These are phyloP conservation scores for Clinocottus analis DNA, from an alignment of 2,113 vertebrate species.

Conservation along the genomic window DNA sequence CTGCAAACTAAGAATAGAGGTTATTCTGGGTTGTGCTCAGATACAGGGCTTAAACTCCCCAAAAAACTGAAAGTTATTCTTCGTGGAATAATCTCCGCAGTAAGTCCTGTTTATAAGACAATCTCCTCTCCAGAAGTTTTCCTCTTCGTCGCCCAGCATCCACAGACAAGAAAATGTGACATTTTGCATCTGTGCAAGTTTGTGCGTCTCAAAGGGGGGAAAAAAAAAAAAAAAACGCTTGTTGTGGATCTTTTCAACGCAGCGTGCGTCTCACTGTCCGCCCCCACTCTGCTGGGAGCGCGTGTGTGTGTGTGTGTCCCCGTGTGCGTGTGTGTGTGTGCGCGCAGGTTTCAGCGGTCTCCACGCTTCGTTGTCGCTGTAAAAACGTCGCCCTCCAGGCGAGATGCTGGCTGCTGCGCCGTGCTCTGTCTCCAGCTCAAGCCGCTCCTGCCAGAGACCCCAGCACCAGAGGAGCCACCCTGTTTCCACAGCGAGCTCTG, in stretches of 20 bases:
- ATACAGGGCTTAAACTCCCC: slow-evolving; percentile 48
- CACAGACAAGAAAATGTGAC: slow-evolving; percentile 16
- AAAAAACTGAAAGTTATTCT: slow-evolving; percentile 58
- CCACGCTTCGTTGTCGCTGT: slow-evolving; percentile 52
- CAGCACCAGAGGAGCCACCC: slow-evolving; percentile 59
- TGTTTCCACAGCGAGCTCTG: slow-evolving; percentile 48
- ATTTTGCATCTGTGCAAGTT: slow-evolving; percentile 39
- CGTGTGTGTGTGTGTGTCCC: slow-evolving; percentile 27
- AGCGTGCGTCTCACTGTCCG: slow-evolving; percentile 29
- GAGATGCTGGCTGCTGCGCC: slow-evolving; percentile 44
- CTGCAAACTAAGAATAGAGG: slow-evolving; percentile 50
- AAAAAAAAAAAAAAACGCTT: slow-evolving; percentile 3
- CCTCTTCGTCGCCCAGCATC: slow-evolving; percentile 47
- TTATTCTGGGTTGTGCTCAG: slow-evolving; percentile 52
- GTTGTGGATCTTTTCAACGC: slow-evolving; percentile 38
- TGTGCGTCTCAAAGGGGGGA: slow-evolving; percentile 23
- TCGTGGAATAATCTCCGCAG: slow-evolving; percentile 40
- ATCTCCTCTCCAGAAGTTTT: slow-evolving; percentile 64
- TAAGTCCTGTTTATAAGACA: slow-evolving; percentile 46
- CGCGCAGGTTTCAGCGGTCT: slow-evolving; percentile 60
- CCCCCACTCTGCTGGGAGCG: slow-evolving; percentile 40
- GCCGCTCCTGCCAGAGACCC: slow-evolving; percentile 57
- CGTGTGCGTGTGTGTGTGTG: slow-evolving; percentile 25
- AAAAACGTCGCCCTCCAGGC: slow-evolving; percentile 64
- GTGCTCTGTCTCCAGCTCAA: slow-evolving; percentile 54